Base-by-base conservation (phyloP, 2,113 vertebrate genomes). In the Psammodynastes pulverulentus region DNA sequence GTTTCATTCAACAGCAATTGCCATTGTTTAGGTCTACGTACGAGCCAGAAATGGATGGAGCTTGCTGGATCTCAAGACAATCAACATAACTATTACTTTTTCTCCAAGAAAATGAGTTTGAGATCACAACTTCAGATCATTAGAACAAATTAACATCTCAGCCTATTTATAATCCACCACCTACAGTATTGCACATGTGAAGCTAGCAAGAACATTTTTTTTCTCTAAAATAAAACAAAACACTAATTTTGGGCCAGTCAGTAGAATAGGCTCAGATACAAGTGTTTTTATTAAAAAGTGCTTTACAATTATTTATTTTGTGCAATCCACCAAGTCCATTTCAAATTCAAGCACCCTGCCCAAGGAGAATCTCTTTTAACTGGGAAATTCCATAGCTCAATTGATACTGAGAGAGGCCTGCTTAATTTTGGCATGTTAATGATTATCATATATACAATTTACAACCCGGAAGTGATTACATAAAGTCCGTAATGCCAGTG, bases 281-380 rank as follows among this genome's bases (percentile, higher is more conserved):
- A 84, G 56, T 72, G 51, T 89, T 92, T 92, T 92, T 92, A 92
- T 89, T 92, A 92, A 89, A 89, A 92, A 92, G 91, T 92, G 88
- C 91, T 89, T 92, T 92, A 92, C 91, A 92, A 79, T 89, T 88
- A 92, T 45, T 62, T 29, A 3, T 89, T 92, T 84, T 89, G 53
- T 86, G 53, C 91, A 89, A 92, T 46, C 72, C 79, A 86, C 88
- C 4, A 62, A 86, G 46, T 58, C 72, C 53, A 49, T 24, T 79
- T 46, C 29, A 89, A 84, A 89, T 54, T 17, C 39, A 84, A 56
- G 84, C 19, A 15, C 15, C 26, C 52, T 23, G 52, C 87, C 62
- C 17, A 19, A 92, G 51, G 19, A 29, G 9, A 4, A 13, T 24
- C 39, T n/a, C 85, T 4, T 4, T 52, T 48, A 46, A n/a, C 3